Base-by-base conservation (phyloP, 2,888 invertebrate genomes). In the Caprella mutica region DNA sequence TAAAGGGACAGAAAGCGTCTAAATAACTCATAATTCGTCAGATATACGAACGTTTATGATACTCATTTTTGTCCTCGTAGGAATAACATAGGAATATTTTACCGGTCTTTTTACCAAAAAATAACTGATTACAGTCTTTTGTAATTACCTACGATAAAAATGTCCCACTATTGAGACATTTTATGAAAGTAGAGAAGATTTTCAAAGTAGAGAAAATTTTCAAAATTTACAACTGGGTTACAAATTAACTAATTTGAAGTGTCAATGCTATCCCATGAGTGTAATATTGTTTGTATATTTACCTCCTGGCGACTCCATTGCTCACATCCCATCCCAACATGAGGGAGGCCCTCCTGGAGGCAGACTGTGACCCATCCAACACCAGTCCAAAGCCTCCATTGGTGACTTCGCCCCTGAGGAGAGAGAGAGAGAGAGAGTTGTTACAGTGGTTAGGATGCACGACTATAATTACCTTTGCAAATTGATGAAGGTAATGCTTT, bases 331-430 rank as follows among this genome's bases (percentile, higher is more conserved):
- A 81, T 12, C 71, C 68, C 14, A 81, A 70, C 75, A 80, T 76
- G 42, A 69, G 66, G 43, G 69, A 68, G 1, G 78, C 77, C 50
- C 74, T 71, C 4, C 70, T 65, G 14, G 70, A 73, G 5, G 78
- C 76, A 46, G 75, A 76, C 65, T 73, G 67, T 2, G 73, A 70
- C 35, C 81, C 81, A 69, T 80, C 80, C 29, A 81, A 70, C 1
- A 81, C 72, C 53, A 81, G 69, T 6, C 81, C 81, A 69, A 81
- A 81, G 14, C 80, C 80, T 14, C 81, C 80, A 68, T 81, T 81
- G 14, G 78, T 76, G 3, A 77, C 80, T 69, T 81, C 80, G n/a
- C 80, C 80, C 78, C 78, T 71, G 55, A 5, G 23, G 23, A 56
- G 12, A 46, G 27, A 29, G 14, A 33, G n/a, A n/a, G n/a, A n/a